These are phyloP conservation scores for Micoletzkya japonica DNA, from an alignment of 2,888 invertebrate genomes.

Conservation along the genomic window DNA sequence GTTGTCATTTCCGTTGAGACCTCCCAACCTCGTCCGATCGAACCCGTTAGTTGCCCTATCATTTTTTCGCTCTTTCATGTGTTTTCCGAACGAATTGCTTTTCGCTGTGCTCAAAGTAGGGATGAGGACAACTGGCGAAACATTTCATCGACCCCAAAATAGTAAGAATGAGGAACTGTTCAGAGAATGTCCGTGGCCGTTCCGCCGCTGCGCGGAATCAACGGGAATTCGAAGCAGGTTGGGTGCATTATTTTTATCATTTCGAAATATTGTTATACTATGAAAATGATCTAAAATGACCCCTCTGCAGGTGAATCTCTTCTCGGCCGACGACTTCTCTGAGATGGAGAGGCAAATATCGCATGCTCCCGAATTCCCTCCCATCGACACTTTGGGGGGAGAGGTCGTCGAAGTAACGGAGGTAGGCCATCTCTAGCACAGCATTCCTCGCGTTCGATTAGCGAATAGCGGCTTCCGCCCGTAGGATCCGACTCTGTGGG, in stretches of 20 bases:
- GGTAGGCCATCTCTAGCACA: neutral
- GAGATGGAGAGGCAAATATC: neutral
- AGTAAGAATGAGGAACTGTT: neutral
- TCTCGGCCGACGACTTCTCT: neutral
- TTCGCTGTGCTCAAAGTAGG: no score
- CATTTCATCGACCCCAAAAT: no score
- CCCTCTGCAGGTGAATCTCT: constrained; percentile 10
- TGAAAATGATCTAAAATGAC: no score
- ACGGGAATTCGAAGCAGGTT: constrained; percentile 1
- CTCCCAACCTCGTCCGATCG: no score
- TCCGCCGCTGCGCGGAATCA: constrained; percentile 9
- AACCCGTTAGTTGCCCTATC: no score
- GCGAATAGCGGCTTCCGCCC: no score
- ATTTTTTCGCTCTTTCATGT: no score
- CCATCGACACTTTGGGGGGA: constrained; percentile 25
- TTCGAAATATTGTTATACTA: neutral
- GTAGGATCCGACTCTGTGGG: no score
- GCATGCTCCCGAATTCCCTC: constrained; percentile 13
- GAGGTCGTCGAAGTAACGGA: constrained; percentile 16
- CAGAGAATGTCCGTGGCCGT: constrained; percentile 24
- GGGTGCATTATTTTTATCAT: neutral
- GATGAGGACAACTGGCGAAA: no score
- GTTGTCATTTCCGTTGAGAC: no score
- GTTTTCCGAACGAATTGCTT: no score
- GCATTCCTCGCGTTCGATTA: no score